Evolutionary conservation across 2,888 invertebrate genomes (phyloP), one percentile per base, ranked within the genome.

Genomic region (Hyppa rectilinea): DNA sequence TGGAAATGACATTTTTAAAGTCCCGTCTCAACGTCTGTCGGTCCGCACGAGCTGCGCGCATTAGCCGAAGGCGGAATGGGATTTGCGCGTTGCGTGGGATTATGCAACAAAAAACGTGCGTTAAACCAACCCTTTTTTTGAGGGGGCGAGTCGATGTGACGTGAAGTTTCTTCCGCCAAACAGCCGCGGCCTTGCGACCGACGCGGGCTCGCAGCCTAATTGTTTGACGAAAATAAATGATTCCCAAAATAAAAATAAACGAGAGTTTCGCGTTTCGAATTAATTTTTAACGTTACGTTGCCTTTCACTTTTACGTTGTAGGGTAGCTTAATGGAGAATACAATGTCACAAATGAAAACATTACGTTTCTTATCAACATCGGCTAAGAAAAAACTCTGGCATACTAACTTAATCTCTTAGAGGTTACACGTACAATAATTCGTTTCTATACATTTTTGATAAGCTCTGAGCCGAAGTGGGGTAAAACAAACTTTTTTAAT

Each of bases 191-290:
- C 92, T 90, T 91, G 91, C 90, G 85, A 85, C 83, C 91, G 90
- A 93, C 91, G 90, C 88, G 89, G 86, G 88, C 89, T 85, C 90
- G 85, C 90, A 87, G 89, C 92, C 93, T 95, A 95, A 95, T 95
- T 95, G 94, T 93, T 94, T 94, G 93, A 95, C 94, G 94, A 94
- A 94, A 95, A 95, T 94, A 95, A 95, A 95, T 95, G 94, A 95
- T 94, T 92, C 93, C 88, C 88, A 91, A 94, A 95, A 95, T 94
- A 94, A 93, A 94, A 94, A 93, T 93, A 93, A 94, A 95, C 92
- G 94, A 92, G 94, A 93, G 91, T 92, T 94, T 94, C 90, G 91
- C 93, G 92, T 94, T 94, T 90, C 89, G 90, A 90, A 91, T 93
- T 92, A 92, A 91, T 93, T 92, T 95, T 92, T 90, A 90, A 91